These are phyloP conservation scores for Sparus aurata DNA, from an alignment of 2,797 vertebrate genomes.

Conservation along the genomic window DNA sequence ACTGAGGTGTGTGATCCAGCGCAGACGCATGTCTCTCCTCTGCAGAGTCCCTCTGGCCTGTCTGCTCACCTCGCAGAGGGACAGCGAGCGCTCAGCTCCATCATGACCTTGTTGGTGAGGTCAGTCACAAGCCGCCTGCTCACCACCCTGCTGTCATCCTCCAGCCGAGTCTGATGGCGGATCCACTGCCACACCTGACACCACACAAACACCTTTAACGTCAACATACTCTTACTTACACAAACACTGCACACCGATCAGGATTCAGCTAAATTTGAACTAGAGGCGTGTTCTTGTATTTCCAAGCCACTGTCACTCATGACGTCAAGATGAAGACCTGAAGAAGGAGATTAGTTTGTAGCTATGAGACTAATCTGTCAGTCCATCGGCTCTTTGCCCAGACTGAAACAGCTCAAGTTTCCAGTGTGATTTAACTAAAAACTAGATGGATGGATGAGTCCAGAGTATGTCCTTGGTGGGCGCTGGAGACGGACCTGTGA, in stretches of 20 bases:
- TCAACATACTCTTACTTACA: background rate
- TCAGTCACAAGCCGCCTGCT: conserved; percentile 76
- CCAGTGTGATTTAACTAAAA: background rate
- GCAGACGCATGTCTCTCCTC: background rate
- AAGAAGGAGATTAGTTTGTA: no score
- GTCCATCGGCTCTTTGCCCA: no score
- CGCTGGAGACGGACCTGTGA: conserved; percentile 79
- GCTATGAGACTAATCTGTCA: no score
- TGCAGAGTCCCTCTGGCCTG: no score
- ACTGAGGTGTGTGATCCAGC: background rate
- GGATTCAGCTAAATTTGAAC: no score
- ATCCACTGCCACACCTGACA: conserved; percentile 88
- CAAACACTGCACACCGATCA: background rate
- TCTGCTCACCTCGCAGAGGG: conserved; percentile 62
- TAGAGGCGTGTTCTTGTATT: no score
- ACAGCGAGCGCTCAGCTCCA: conserved; percentile 63
- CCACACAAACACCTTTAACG: background rate
- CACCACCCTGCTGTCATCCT: conserved; percentile 80
- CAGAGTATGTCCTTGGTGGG: no score
- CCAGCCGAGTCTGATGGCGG: conserved; percentile 79
- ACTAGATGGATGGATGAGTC: no score
- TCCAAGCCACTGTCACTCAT: no score
- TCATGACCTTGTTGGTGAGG: conserved; percentile 66
- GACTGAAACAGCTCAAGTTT: no score
- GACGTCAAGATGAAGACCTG: no score